Evolutionary conservation across 2,797 vertebrate species (phyloP), one percentile per base, ranked within the genome.

Genomic region (Bufotes viridis): DNA sequence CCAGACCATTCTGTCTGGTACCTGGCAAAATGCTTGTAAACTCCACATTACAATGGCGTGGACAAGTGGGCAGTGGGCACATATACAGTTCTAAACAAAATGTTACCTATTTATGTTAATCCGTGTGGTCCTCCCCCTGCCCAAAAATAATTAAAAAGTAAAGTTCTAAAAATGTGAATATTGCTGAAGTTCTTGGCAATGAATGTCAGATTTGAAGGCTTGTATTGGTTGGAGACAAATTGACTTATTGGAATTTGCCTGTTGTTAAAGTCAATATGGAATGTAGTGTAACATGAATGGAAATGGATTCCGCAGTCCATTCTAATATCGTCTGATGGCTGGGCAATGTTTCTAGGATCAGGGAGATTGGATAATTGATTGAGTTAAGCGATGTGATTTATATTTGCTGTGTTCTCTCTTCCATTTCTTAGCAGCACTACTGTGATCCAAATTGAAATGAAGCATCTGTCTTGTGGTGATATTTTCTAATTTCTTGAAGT

Each of bases 371-470:
- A 85, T 49, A 89, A 82, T 69, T 67, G 69, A 85, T 86, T 81
- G 60, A 75, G 42, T 67, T 76, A 81, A 81, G 78, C n/a, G 70
- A 26, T 76, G 20, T 86, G 79, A 89, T 89, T 89, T 89, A 82
- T 89, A 65, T 82, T 78, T 78, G 65, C 69, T 65, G 76, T 34
- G 58, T 26, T 84, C 26, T 78, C n/a, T 86, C 72, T 89, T 89
- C 78, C 84, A 86, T 74, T 82, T 26, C 42, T 65, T 82, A 78
- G 49, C 34, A 18, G 60, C 70, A 34, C 26, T 24, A 60, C 61
- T 82, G 49, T 53, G 29, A 58, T 86, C 78, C 88, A 89, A 86
- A 86, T 86, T 67, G 80, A 78, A 89, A 78, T 70, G 55, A 82
- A 61, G 51, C 84, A 78, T 86, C 83, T 75, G 61, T 85, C 78